Base-by-base conservation (phyloP, 2,888 invertebrate genomes). In the Phymatocera aterrima region DNA sequence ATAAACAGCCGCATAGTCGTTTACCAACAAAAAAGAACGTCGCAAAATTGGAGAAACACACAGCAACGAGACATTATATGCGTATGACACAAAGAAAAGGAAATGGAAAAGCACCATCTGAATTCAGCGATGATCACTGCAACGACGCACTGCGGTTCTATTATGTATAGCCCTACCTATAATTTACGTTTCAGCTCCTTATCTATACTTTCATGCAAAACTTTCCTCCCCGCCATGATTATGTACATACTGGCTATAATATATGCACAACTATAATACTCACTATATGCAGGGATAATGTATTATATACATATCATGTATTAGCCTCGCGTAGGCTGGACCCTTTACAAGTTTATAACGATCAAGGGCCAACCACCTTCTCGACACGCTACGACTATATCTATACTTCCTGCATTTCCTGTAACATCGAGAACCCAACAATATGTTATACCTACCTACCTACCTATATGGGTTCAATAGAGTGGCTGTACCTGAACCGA, bases 391-490 rank as follows among this genome's bases (percentile, higher is more conserved):
- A 72, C 54, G 72, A 8, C 72, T 54, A 72, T 48, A 51, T 51
- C 48, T 28, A 51, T 72, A 72, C 72, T 72, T 72, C 48, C 72
- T 48, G 72, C 51, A 72, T 72, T 72, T 72, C 72, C 72, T 34
- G 72, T 72, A 72, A 72, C 51, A 72, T 34, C 40, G 68, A 72
- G 54, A 72, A 68, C 72, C 15, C 34, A 34, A 72, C 48, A 18
- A 54, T 72, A 40, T 28, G 54, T n/a, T 3, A 54, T 54, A 54
- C 15, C 18, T n/a, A 54, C 15, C 5, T 43, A 43, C 43, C 43
- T 15, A 34, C 3, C 24, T 31, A 12, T 61, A 37, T n/a, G 28
- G 4, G 37, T 64, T 37, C 8, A 21, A 64, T 64, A 18, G 18
- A 64, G 37, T 60, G 64, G 24, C 24, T 57, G 28, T 28, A 57